phyloP scores from a whole-genome alignment of 2,797 vertebrate genomes.

The Labroides dimidiatus region DNA sequence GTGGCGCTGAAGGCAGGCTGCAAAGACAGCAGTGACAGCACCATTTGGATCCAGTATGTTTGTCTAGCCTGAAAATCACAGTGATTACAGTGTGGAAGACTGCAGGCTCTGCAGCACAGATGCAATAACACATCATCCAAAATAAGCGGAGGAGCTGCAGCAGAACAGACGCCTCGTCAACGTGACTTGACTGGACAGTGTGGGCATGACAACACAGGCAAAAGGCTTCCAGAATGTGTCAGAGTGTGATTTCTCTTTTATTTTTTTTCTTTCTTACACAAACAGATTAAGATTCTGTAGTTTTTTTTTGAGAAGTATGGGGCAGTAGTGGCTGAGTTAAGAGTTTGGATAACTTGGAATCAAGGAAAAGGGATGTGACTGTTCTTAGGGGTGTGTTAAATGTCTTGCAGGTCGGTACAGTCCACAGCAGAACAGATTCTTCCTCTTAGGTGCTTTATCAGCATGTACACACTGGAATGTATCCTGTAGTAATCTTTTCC shows the following conservation, averaged over 20 bases:
- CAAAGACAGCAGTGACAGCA: slow-evolving; percentile 4
- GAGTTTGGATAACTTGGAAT: slow-evolving; percentile 52
- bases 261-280: slow-evolving; percentile 1
- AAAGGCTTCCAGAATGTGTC: slow-evolving; percentile 51
- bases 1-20: slow-evolving; percentile 1
- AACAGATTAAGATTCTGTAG: background rate
- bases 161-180: slow-evolving; percentile 47
- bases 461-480: background rate
- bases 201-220: slow-evolving; percentile 53
- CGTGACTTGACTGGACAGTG: slow-evolving; percentile 72
- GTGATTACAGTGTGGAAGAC: slow-evolving; percentile 27
- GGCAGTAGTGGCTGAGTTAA: slow-evolving; percentile 17
- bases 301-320: background rate
- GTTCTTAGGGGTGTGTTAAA: background rate
- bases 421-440: background rate
- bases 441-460: background rate
- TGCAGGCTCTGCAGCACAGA: slow-evolving; percentile 14
- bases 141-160: slow-evolving; percentile 41
- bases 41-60: slow-evolving; percentile 2
- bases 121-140: slow-evolving; percentile 17
- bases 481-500: background rate
- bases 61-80: slow-evolving; percentile 38
- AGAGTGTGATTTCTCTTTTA: slow-evolving; percentile 18
- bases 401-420: slow-evolving; percentile 1
- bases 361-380: slow-evolving; percentile 32